Conservation (phyloP, 2,797 vertebrate genomes). For the Chrysocyon brachyurus region DNA sequence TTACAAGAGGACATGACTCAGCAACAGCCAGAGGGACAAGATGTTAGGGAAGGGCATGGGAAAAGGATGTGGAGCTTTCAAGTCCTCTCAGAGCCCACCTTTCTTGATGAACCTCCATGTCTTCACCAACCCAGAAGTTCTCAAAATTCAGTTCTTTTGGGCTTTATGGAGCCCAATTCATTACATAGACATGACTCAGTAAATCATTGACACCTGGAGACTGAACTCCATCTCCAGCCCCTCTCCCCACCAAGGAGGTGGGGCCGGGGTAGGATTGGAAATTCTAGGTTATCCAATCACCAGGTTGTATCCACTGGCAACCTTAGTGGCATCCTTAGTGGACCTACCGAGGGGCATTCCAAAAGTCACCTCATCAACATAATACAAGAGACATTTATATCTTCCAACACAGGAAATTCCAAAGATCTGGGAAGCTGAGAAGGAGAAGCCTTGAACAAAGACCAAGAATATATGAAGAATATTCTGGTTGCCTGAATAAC, state of each 20-base stretch:
- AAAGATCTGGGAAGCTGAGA: not conserved
- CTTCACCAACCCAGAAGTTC: not conserved
- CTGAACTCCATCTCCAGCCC: not conserved
- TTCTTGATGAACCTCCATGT: not conserved
- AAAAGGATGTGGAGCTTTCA: not conserved
- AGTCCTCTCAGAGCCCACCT: too few species aligned
- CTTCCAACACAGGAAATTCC: not conserved
- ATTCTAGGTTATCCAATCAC: not conserved
- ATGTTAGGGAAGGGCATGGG: fast-evolving
- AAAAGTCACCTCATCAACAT: not conserved
- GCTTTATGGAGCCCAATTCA: not conserved
- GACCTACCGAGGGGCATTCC: not conserved
- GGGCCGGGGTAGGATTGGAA: not conserved
- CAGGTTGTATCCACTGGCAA: not conserved
- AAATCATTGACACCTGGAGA: not conserved
- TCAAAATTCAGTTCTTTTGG: not conserved
- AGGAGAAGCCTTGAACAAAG: not conserved
- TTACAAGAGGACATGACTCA: not conserved
- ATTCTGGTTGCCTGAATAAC: not conserved
- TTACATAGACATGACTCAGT: not conserved
- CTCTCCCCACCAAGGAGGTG: not conserved
- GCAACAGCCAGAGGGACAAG: not conserved
- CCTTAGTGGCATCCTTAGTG: not conserved
- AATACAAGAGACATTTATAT: not conserved
- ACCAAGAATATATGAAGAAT: not conserved